These are phyloP conservation scores for Neolamprologus toae DNA, from an alignment of 2,113 vertebrate species.

Conservation along the genomic window DNA sequence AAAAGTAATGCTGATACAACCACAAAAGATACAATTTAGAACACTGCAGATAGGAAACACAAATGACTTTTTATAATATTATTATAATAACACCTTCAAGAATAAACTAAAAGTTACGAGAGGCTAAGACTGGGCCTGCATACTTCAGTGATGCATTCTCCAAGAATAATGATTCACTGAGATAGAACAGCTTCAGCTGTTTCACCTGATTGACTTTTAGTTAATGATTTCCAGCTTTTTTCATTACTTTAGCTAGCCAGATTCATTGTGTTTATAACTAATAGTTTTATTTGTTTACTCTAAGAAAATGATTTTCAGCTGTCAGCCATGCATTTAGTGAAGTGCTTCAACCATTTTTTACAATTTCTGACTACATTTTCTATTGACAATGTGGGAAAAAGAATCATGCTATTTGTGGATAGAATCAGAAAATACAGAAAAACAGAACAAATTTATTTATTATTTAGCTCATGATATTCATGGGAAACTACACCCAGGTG, in stretches of 20 bases:
- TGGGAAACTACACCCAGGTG: neutral
- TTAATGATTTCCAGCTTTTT: neutral
- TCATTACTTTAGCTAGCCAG: neutral
- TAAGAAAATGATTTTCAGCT: neutral
- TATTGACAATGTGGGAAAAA: accelerated
- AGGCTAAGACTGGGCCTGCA: neutral
- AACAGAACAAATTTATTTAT: accelerated
- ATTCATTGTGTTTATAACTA: neutral
- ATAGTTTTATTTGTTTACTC: neutral
- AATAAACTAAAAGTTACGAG: neutral
- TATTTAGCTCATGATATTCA: neutral
- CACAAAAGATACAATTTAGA: neutral
- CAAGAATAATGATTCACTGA: neutral
- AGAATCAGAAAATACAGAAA: neutral
- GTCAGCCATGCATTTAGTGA: neutral
- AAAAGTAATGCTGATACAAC: neutral
- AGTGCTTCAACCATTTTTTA: neutral
- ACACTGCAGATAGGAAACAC: neutral
- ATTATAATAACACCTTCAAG: neutral
- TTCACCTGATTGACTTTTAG: accelerated
- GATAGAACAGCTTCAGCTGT: neutral
- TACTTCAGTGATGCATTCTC: neutral
- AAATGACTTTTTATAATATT: neutral
- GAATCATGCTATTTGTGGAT: neutral
- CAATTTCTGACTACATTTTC: neutral